Conservation (phyloP, 2,113 vertebrate species). For the Notiomystis cincta region DNA sequence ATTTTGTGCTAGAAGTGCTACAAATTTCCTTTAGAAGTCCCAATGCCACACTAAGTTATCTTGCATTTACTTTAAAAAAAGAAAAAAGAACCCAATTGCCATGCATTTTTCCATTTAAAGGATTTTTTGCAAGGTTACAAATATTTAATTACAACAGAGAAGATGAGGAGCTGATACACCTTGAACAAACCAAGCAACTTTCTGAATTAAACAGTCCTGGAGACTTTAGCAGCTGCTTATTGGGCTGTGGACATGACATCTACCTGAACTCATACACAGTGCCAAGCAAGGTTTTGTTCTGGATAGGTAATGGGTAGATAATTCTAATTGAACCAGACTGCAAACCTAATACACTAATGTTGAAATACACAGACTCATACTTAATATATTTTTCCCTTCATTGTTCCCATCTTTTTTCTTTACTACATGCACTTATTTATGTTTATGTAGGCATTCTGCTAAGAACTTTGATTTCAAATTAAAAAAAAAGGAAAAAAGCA, state of each 20-base stretch:
- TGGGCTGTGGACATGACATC: background rate
- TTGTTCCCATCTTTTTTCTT: background rate
- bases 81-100: background rate
- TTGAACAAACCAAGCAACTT: background rate
- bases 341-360: background rate
- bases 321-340: background rate
- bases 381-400: background rate
- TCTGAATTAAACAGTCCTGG: background rate
- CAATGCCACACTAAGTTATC: conserved; percentile 20
- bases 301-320: background rate
- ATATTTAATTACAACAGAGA: background rate
- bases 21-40: conserved; percentile 81
- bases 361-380: background rate
- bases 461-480: background rate
- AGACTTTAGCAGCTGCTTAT: background rate
- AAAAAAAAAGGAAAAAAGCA: background rate
- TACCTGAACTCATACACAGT: background rate
- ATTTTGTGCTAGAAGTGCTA: conserved; percentile 76
- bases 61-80: conserved; percentile 39
- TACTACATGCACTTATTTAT: background rate
- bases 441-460: background rate
- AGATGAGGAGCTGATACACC: background rate
- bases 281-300: background rate
- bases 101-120: conserved; percentile 38
- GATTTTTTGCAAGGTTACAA: background rate